phyloP scores from a whole-genome alignment of 2,113 vertebrate species.

The Rhegmatorhina hoffmannsi region DNA sequence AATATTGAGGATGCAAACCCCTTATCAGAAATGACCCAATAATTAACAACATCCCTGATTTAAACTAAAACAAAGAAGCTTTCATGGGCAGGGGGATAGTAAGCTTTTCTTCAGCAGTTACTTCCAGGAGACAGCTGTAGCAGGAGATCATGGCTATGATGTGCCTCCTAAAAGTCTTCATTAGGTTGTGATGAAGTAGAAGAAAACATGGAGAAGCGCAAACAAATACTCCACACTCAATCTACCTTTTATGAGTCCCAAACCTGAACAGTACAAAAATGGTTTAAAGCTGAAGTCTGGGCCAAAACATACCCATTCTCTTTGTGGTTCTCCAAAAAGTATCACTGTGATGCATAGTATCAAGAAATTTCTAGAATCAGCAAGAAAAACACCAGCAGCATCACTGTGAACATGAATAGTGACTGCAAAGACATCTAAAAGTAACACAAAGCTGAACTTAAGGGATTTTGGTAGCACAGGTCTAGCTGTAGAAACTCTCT shows the following conservation, averaged over 20 bases:
- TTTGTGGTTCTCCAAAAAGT: neutral
- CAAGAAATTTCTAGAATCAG: neutral
- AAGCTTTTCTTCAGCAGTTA: neutral
- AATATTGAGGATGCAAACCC: neutral
- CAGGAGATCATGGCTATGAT: neutral
- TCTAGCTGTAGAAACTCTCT: neutral
- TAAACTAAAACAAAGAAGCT: neutral
- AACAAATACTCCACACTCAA: neutral
- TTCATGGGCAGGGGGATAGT: neutral
- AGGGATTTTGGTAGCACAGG: neutral
- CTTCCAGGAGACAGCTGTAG: neutral
- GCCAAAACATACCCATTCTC: neutral
- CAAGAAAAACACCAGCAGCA: neutral
- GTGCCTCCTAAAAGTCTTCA: rapidly evolving
- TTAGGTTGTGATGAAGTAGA: neutral
- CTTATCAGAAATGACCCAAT: neutral
- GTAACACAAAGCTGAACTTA: neutral
- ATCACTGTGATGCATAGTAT: neutral
- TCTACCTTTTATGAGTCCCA: neutral
- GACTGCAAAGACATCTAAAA: neutral
- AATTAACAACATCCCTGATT: neutral
- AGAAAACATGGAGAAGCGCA: neutral
- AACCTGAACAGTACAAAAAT: neutral
- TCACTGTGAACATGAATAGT: neutral
- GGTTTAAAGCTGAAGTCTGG: neutral